Evolutionary conservation across 2,797 vertebrate genomes (phyloP), one percentile per base, ranked within the genome.

Genomic region (Alcedo quadribrachys): DNA sequence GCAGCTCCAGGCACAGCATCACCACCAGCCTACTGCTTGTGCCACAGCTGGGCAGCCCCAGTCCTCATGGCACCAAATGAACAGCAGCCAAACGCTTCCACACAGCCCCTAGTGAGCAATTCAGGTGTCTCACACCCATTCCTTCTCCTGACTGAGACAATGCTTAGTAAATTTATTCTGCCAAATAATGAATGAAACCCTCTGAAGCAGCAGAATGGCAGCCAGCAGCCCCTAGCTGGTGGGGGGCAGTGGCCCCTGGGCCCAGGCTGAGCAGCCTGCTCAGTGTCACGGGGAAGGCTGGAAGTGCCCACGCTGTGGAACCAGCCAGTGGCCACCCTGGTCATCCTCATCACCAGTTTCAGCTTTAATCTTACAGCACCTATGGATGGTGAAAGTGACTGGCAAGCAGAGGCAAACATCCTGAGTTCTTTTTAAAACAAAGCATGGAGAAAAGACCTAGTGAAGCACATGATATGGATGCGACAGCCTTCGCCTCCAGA

Each of bases 321-420:
- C 32, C 8, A 1, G 17, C 16, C 15, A 43, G 51, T 15, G 0
- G 8, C 24, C 4, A 5, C 68, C 7, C 2, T 7, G 18, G 30
- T 33, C 55, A 8, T 19, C 33, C 92, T 71, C 37, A 40, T 68
- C 22, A 2, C 67, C 93, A 45, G 66, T 87, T 78, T 93, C 69
- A 91, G 76, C 62, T 85, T 75, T 92, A 92, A 81, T 85, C 89
- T 85, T 43, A 43, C 12, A 58, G 81, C 89, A 94, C 46, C 79
- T 87, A 54, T 48, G 35, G 83, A 58, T 40, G 71, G 60, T 6
- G 60, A 89, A 58, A 73, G 85, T 81, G 71, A 83, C 69, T 66
- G 84, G 58, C 5, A 2, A 90, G 91, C 74, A 53, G 35, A 85
- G 81, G 43, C 58, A 33, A 53, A 13, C 65, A 57, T 54, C 71